phyloP scores from a whole-genome alignment of 1,140 invertebrate species.

The Drosophila busckii region DNA sequence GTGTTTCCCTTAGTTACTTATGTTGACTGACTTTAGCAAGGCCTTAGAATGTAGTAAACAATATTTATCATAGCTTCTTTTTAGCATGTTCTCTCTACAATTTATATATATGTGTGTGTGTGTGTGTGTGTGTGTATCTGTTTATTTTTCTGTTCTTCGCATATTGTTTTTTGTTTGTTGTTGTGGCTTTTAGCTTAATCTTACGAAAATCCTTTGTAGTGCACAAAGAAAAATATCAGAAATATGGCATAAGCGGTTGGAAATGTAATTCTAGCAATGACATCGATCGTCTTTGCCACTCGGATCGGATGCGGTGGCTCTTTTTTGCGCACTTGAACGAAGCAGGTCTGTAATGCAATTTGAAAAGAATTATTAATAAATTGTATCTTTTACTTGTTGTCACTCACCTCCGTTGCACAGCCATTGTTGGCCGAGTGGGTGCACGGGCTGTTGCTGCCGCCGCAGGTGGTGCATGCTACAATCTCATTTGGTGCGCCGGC shows the following conservation, averaged over 20 bases:
- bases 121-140: constrained; percentile 10
- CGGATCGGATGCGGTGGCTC: constrained; percentile 94
- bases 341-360: constrained; percentile 82
- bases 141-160: constrained; percentile 18
- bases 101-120: constrained; percentile 28
- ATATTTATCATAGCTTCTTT: constrained; percentile 13
- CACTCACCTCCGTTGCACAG: constrained; percentile 88
- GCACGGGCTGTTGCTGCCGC: constrained; percentile 86
- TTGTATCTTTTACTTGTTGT: neutral
- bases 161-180: constrained; percentile 15
- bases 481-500: constrained; percentile 87
- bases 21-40: constrained; percentile 60
- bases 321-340: constrained; percentile 90
- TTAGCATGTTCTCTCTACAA: constrained; percentile 33
- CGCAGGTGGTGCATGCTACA: constrained; percentile 88
- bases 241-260: constrained; percentile 94
- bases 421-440: constrained; percentile 92
- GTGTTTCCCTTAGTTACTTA: constrained; percentile 73
- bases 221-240: constrained; percentile 95
- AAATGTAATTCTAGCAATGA: constrained; percentile 94
- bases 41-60: constrained; percentile 47
- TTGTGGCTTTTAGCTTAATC: constrained; percentile 46
- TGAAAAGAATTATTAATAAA: neutral
- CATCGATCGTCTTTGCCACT: constrained; percentile 95
- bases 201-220: constrained; percentile 89